Evolutionary conservation across 2,113 vertebrate genomes (phyloP).

Genomic region (Plestiodon gilberti): DNA sequence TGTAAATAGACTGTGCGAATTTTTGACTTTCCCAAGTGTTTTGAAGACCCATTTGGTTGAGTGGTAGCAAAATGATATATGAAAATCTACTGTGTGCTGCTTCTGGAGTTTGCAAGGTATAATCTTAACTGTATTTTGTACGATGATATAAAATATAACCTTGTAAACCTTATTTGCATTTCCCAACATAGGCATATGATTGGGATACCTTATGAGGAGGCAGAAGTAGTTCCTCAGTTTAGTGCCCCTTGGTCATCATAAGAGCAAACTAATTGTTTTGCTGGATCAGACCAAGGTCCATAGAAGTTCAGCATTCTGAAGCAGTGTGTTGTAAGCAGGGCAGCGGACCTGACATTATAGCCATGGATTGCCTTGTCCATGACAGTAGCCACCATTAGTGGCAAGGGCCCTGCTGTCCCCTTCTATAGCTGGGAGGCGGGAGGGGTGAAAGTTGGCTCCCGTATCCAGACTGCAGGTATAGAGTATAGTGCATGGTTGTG

Average conservation of each 20-base stretch:
- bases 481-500: no score
- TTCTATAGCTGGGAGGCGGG: no score
- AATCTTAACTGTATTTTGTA: neutral
- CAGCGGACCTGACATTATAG: no score
- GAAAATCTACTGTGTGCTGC: neutral
- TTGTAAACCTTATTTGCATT: neutral
- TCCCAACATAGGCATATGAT: no score
- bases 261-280: no score
- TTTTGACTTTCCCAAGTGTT: neutral
- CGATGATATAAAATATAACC: neutral
- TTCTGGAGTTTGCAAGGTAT: neutral
- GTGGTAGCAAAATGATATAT: neutral
- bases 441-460: no score
- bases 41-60: neutral
- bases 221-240: accelerated
- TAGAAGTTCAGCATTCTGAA: neutral
- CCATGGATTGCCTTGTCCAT: no score
- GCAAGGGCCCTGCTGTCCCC: no score
- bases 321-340: no score
- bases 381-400: no score
- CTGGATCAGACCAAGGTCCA: neutral
- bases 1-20: neutral
- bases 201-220: accelerated
- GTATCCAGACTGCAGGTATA: no score
- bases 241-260: neutral